Conservation (phyloP, 2,888 invertebrate species). For the Blera fallax region DNA sequence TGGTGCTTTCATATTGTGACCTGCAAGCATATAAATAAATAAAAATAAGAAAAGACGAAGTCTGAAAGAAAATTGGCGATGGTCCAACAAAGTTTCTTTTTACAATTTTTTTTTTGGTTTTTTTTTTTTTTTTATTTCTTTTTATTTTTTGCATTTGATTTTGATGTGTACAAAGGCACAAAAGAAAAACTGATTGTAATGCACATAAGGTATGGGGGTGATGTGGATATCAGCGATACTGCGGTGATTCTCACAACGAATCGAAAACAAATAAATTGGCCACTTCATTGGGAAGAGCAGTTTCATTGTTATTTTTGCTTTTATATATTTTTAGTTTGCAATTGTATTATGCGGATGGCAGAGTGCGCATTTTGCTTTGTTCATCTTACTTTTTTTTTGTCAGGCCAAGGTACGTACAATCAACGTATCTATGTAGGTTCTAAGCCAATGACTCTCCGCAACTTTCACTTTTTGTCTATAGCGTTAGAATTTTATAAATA, state of each 20-base stretch:
- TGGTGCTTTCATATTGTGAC: slow-evolving; percentile 56
- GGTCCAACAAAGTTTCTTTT: slow-evolving; percentile 48
- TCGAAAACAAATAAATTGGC: slow-evolving; percentile 48
- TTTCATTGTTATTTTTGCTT: slow-evolving; percentile 6
- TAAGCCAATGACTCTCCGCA: slow-evolving; percentile 53
- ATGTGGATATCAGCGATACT: slow-evolving; percentile 3
- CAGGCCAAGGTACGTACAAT: slow-evolving; percentile 7
- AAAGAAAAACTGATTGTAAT: slow-evolving; percentile 22
- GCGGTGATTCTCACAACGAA: slow-evolving; percentile 20
- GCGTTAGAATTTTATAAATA: background rate
- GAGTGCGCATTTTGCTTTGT: slow-evolving; percentile 13
- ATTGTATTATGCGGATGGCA: slow-evolving; percentile 16
- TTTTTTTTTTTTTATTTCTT: background rate
- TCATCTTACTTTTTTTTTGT: background rate
- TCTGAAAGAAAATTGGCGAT: slow-evolving; percentile 48
- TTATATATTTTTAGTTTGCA: slow-evolving; percentile 5
- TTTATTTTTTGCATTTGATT: slow-evolving; percentile 5
- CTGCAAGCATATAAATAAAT: slow-evolving; percentile 55
- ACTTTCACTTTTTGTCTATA: slow-evolving; percentile 40
- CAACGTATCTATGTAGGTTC: background rate
- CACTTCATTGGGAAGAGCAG: slow-evolving; percentile 32
- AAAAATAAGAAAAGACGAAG: slow-evolving; percentile 22
- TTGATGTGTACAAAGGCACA: background rate
- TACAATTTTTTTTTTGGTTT: slow-evolving; percentile 14
- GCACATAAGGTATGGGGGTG: background rate